Evolutionary conservation across 2,888 invertebrate species (phyloP).

Genomic region (Strigamia transsilvanica): DNA sequence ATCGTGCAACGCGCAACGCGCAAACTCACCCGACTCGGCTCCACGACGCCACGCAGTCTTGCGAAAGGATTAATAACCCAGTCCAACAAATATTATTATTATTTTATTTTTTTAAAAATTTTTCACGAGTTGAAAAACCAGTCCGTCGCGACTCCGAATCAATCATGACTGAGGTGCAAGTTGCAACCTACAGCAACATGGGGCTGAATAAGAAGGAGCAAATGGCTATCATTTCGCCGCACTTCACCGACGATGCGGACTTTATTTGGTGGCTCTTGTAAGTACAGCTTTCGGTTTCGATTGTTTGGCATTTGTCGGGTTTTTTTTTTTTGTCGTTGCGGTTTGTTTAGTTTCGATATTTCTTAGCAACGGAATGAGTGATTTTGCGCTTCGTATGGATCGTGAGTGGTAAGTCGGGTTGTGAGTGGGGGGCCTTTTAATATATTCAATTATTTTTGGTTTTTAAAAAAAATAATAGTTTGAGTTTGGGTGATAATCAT

Average conservation of each 20-base stretch:
- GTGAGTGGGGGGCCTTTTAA: background rate
- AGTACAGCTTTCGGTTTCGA: background rate
- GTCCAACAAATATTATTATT: too few relatives aligned
- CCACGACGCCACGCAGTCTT: conserved; percentile 24
- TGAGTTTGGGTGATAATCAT: background rate
- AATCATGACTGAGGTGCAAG: conserved; percentile 11
- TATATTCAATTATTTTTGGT: background rate
- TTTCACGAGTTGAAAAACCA: background rate
- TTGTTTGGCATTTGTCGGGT: too few relatives aligned
- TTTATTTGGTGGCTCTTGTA: conserved; percentile 30
- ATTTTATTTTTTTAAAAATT: too few relatives aligned
- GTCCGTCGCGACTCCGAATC: background rate
- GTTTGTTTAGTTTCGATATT: background rate
- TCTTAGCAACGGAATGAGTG: background rate
- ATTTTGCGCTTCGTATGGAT: background rate
- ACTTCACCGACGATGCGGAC: background rate
- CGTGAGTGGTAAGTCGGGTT: background rate
- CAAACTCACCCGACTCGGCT: too few relatives aligned
- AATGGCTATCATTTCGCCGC: conserved; percentile 15
- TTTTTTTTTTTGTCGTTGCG: background rate
- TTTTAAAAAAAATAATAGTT: background rate
- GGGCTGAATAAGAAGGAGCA: background rate
- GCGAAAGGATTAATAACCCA: too few relatives aligned
- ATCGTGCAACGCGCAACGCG: too few relatives aligned
- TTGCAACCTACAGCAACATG: background rate